Conservation (phyloP, 2,113 vertebrate genomes). For the Nesogale talazaci region DNA sequence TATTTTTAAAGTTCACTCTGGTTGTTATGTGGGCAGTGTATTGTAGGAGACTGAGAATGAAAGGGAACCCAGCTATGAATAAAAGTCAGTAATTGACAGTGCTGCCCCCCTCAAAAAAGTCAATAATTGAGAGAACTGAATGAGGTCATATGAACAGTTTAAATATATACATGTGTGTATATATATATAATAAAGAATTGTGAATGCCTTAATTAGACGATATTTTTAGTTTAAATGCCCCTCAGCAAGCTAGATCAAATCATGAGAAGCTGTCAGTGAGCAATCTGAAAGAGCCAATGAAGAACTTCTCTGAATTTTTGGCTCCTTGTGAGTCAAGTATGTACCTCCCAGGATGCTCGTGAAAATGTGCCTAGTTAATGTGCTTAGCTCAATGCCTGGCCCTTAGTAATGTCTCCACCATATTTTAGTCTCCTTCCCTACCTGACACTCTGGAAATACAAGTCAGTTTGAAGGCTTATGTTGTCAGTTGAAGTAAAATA, state of each 20-base stretch:
- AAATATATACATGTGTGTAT: no score
- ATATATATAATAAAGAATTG: not conserved
- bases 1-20: not conserved
- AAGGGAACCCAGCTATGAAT: not conserved
- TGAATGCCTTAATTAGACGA: not conserved
- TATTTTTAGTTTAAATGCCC: not conserved
- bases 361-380: not conserved
- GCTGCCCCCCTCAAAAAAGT: conserved; percentile 3
- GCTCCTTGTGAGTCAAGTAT: not conserved
- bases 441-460: not conserved
- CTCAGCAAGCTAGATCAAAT: not conserved
- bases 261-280: not conserved
- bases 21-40: not conserved
- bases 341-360: not conserved
- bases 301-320: not conserved
- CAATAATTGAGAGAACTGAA: not conserved
- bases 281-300: not conserved
- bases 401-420: not conserved
- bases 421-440: not conserved
- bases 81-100: not conserved
- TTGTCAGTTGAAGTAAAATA: not conserved
- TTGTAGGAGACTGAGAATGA: not conserved
- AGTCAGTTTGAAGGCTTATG: not conserved
- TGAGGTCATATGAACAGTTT: no score
- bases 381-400: not conserved